Percentiles rank a stretch among this genome's conserved stretches.
Evolutionary conservation across 2,797 vertebrate species (phyloP).

Genomic region (Coilia nasus): DNA sequence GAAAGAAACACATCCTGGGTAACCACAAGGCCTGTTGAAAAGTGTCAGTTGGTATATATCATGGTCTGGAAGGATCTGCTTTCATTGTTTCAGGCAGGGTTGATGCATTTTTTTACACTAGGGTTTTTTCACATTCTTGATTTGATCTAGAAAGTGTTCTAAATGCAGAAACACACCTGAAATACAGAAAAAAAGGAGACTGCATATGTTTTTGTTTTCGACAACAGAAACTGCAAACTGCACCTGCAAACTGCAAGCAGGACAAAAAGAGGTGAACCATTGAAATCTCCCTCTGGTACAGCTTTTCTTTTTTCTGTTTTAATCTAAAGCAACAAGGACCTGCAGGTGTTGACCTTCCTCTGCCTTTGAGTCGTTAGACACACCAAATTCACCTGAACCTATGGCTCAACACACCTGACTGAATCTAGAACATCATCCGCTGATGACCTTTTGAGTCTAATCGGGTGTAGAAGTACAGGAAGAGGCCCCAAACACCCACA

Average conservation of each 20-base stretch:
- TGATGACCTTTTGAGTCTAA: neutral
- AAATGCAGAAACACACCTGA: constrained; percentile 62
- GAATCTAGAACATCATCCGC: neutral
- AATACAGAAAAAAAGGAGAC: no score
- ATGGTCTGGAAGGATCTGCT: neutral
- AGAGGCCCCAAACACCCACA: neutral
- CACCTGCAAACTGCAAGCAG: constrained; percentile 79
- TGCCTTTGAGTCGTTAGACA: neutral
- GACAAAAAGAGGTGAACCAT: constrained; percentile 74
- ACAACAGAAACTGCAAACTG: constrained; percentile 29
- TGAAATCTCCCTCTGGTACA: constrained; percentile 79
- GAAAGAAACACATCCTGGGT: neutral
- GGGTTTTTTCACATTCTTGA: constrained; percentile 52
- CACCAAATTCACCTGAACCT: neutral
- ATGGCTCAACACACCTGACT: neutral
- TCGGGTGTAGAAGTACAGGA: neutral
- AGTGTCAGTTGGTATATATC: neutral
- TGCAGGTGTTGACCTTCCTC: neutral
- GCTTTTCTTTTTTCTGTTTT: constrained; percentile 42
- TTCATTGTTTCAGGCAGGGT: neutral
- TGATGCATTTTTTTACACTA: neutral
- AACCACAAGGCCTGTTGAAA: neutral
- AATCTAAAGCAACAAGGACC: neutral
- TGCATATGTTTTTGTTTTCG: neutral
- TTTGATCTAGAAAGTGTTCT: constrained; percentile 70